These are phyloP conservation scores for Muscicapa comitata DNA, from an alignment of 2,797 vertebrate genomes.

Conservation along the genomic window DNA sequence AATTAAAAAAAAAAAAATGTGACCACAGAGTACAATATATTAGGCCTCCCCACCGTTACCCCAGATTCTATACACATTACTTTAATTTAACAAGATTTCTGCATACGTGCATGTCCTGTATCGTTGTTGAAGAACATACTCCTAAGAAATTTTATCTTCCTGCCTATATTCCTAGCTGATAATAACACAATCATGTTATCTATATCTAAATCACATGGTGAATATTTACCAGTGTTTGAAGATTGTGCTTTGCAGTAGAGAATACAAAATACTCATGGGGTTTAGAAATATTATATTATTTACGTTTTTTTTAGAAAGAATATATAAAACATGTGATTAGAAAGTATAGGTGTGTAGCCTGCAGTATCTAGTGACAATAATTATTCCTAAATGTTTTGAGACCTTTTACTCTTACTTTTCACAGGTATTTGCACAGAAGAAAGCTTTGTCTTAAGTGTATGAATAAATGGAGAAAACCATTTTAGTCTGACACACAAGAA, in stretches of 20 bases:
- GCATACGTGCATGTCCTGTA: background rate
- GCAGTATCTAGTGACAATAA: background rate
- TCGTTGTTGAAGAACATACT: background rate
- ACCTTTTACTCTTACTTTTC: background rate
- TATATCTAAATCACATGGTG: background rate
- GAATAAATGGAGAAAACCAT: background rate
- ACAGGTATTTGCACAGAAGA: background rate
- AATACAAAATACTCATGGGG: background rate
- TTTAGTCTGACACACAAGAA: background rate
- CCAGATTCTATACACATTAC: background rate
- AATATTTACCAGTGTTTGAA: background rate
- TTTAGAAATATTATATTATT: conserved; percentile 23
- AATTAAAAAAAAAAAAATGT: background rate
- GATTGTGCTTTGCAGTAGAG: background rate
- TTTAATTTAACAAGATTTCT: background rate
- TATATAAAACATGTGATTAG: background rate
- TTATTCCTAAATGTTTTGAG: background rate
- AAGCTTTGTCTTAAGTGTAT: background rate
- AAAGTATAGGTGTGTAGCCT: background rate
- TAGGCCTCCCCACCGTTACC: background rate
- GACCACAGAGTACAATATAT: background rate
- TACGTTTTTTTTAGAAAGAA: background rate
- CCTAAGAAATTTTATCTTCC: background rate
- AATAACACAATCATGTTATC: background rate
- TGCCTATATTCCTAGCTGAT: background rate